Conservation (phyloP, 2,797 vertebrate genomes). For the Odontamblyopus rebecca region DNA sequence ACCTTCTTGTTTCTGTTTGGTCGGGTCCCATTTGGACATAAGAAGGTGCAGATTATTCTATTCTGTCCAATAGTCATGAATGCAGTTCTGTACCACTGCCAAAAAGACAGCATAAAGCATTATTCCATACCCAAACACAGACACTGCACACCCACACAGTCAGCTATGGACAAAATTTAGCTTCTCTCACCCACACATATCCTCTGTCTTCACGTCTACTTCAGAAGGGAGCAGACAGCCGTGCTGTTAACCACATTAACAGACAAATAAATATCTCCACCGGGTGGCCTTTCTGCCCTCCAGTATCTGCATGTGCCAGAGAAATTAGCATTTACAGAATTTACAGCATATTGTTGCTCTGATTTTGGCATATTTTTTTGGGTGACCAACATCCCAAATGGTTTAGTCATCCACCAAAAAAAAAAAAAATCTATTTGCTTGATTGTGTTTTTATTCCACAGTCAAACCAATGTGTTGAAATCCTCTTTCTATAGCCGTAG, state of each 20-base stretch:
- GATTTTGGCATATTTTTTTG: no score
- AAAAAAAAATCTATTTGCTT: background rate
- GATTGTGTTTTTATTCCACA: background rate
- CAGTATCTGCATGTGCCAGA: no score
- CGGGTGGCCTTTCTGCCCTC: slow-evolving; percentile 14
- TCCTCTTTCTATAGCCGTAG: background rate
- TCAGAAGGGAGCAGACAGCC: slow-evolving; percentile 50
- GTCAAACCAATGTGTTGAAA: background rate
- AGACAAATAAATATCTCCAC: slow-evolving; percentile 47
- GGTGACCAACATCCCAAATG: no score
- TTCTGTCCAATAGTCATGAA: slow-evolving; percentile 38
- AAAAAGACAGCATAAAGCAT: slow-evolving; percentile 41
- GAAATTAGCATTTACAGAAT: no score
- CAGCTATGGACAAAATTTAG: slow-evolving; percentile 30
- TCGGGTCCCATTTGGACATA: slow-evolving; percentile 1
- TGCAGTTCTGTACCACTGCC: slow-evolving; percentile 29
- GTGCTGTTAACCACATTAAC: slow-evolving; percentile 31
- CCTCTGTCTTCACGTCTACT: slow-evolving; percentile 48
- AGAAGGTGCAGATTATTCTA: slow-evolving; percentile 10
- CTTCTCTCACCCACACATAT: slow-evolving; percentile 46
- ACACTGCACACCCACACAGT: slow-evolving; percentile 46
- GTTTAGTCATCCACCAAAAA: no score
- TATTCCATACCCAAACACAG: slow-evolving; percentile 49
- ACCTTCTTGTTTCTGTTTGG: background rate
- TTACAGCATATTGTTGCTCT: no score